phyloP scores from a whole-genome alignment of 2,888 invertebrate genomes.

The Ectemnius continuus region DNA sequence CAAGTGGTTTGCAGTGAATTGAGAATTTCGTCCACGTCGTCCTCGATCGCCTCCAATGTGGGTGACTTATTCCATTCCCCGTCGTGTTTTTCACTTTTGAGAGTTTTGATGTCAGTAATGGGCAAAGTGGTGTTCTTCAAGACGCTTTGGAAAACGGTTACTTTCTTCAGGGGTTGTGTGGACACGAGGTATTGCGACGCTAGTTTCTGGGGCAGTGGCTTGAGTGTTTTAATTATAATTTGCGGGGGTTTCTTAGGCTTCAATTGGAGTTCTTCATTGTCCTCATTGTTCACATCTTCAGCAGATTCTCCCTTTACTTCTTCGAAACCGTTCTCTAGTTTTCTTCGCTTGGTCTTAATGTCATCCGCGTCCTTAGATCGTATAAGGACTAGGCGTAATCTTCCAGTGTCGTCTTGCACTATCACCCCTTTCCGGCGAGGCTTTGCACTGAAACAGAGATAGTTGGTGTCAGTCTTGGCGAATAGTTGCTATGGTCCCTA shows the following conservation, averaged over 20 bases:
- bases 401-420: slow-evolving; percentile 21
- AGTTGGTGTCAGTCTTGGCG: slow-evolving; percentile 38
- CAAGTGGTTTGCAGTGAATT: slow-evolving; percentile 51
- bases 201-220: background rate
- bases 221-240: background rate
- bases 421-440: slow-evolving; percentile 35
- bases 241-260: background rate
- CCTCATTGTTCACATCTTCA: background rate
- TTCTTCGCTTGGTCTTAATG: background rate
- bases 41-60: slow-evolving; percentile 7
- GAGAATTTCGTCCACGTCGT: slow-evolving; percentile 39
- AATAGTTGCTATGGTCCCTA: no score
- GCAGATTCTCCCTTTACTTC: background rate
- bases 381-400: slow-evolving; percentile 26
- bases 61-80: background rate
- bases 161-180: background rate
- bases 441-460: slow-evolving; percentile 62
- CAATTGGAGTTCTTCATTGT: background rate
- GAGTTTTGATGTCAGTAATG: no score
- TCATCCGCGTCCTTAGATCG: slow-evolving; percentile 13
- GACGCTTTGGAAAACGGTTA: background rate
- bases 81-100: no score
- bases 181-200: background rate
- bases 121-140: background rate
- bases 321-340: background rate